phyloP scores from a whole-genome alignment of 2,797 vertebrate species.

The Liparis tanakae region DNA sequence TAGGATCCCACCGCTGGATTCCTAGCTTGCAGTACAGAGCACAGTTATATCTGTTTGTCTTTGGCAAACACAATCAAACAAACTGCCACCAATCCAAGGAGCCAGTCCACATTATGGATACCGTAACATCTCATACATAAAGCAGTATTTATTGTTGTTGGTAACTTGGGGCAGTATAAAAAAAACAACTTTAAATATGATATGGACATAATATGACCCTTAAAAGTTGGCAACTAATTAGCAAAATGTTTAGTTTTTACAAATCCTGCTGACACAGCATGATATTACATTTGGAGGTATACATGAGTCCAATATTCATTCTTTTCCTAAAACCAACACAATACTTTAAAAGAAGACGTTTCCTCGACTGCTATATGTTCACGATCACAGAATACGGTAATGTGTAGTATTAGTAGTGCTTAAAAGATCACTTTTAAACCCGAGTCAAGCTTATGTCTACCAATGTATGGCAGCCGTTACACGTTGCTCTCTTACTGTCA shows the following conservation, averaged over 20 bases:
- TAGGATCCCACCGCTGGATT: neutral
- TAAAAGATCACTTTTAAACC: conserved; percentile 10
- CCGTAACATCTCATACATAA: neutral
- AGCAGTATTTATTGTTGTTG: neutral
- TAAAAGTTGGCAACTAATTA: neutral
- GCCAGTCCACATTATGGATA: neutral
- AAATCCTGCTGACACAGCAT: neutral
- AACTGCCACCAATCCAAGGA: neutral
- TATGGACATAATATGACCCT: neutral
- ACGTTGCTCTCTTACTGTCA: neutral
- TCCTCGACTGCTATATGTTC: neutral
- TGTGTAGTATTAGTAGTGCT: neutral
- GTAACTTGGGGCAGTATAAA: neutral
- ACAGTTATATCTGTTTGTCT: neutral
- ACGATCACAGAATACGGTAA: neutral
- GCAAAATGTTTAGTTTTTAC: neutral
- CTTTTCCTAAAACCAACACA: neutral
- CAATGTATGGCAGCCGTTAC: conserved; percentile 6
- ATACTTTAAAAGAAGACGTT: neutral
- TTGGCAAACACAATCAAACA: neutral
- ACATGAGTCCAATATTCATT: neutral
- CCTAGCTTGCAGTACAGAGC: neutral
- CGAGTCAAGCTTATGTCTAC: conserved; percentile 1
- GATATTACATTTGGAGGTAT: neutral
- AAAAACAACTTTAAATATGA: neutral